Evolutionary conservation across 2,888 invertebrate genomes (phyloP).

Genomic region (Zhengitettix transpicula): DNA sequence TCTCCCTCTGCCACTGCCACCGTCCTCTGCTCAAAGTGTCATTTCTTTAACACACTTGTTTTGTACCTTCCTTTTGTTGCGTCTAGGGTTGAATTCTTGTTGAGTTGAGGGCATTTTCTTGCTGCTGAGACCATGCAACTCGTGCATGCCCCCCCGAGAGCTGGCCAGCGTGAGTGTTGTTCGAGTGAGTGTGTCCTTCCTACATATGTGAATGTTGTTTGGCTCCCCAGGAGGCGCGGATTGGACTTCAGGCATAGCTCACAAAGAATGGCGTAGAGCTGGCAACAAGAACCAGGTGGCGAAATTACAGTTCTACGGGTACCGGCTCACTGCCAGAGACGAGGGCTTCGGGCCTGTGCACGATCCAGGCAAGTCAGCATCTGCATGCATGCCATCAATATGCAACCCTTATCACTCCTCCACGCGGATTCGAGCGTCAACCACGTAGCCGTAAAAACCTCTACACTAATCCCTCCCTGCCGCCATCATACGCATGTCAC

Average conservation of each 20-base stretch:
- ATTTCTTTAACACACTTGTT: no score
- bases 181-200: not conserved
- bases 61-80: no score
- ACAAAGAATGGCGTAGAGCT: not conserved
- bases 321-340: not conserved
- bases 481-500: no score
- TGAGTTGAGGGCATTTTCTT: no score
- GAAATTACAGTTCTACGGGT: not conserved
- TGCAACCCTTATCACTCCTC: no score
- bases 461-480: no score
- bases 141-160: no score
- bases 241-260: not conserved
- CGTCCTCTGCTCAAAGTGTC: no score
- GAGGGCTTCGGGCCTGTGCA: not conserved
- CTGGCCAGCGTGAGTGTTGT: no score
- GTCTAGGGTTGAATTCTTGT: no score
- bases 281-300: not conserved
- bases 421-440: not conserved
- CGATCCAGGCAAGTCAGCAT: not conserved
- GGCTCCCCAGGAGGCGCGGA: not conserved
- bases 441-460: not conserved
- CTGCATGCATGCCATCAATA: not conserved
- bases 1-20: no score
- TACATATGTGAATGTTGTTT: not conserved
- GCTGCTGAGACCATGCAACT: no score